These are phyloP conservation scores for Caenorhabditis sp. DNA, from an alignment of 2,888 invertebrate species.

Conservation along the genomic window DNA sequence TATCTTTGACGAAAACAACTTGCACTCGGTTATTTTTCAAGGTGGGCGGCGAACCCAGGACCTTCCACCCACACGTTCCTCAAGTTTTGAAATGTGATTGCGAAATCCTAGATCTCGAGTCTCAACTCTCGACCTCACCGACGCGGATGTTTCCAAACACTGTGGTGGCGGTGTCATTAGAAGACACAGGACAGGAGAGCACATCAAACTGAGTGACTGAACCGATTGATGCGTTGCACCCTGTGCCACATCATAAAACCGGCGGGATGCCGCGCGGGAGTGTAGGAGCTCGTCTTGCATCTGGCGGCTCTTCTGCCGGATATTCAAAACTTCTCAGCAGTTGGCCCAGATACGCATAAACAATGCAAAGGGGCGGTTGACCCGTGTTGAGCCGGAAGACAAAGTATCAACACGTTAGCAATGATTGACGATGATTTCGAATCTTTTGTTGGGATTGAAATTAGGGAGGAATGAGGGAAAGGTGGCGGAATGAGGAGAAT, in stretches of 20 bases:
- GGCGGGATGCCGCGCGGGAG: conserved; percentile 4
- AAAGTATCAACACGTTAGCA: conserved; percentile 53
- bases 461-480: conserved; percentile 41
- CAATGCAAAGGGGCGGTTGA: conserved; percentile 32
- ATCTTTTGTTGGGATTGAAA: conserved; percentile 44
- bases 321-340: conserved; percentile 58
- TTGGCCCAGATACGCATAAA: conserved; percentile 52
- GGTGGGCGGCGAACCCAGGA: conserved; percentile 44
- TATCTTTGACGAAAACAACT: conserved; percentile 29
- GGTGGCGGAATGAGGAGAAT: not conserved
- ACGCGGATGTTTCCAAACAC: conserved; percentile 41
- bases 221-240: conserved; percentile 37
- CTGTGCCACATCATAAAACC: conserved; percentile 51
- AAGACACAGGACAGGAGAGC: conserved; percentile 1
- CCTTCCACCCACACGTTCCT: conserved; percentile 13
- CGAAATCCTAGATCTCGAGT: conserved; percentile 13
- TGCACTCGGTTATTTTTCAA: conserved; percentile 28
- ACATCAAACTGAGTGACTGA: conserved; percentile 47
- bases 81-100: conserved; percentile 11
- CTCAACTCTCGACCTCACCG: conserved; percentile 5
- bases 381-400: conserved; percentile 20
- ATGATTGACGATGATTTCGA: conserved; percentile 42
- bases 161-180: conserved; percentile 23
- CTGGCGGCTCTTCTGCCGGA: conserved; percentile 45
- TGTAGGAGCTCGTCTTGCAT: conserved; percentile 32